A percentile compares a stretch with the other conserved stretches of the same genome.
Evolutionary conservation across 2,113 vertebrate species (phyloP).

Genomic region (Sardina pilchardus): DNA sequence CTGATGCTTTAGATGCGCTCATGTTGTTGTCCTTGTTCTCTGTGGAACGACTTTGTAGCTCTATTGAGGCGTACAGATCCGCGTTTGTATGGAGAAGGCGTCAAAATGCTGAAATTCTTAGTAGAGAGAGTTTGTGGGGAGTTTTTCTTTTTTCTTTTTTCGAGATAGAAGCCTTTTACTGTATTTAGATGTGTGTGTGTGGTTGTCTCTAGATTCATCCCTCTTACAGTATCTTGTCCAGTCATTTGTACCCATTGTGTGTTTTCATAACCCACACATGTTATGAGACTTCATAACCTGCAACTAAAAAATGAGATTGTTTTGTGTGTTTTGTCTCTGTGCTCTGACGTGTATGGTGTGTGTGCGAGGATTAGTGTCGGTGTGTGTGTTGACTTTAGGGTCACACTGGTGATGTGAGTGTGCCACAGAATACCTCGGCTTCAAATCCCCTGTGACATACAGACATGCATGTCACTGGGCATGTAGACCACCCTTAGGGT

Average conservation of each 20-base stretch:
- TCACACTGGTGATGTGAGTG: conserved; percentile 37
- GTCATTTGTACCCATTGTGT: background rate
- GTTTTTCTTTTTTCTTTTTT: too few relatives aligned
- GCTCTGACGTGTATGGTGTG: background rate
- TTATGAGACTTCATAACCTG: too few relatives aligned
- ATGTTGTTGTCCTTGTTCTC: background rate
- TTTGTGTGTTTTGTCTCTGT: background rate
- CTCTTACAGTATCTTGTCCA: background rate
- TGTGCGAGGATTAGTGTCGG: background rate
- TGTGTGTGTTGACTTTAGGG: background rate
- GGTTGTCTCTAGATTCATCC: background rate
- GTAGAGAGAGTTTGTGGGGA: too few relatives aligned
- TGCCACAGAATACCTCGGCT: conserved; percentile 42
- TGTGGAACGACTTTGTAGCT: background rate
- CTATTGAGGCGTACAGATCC: background rate
- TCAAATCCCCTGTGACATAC: conserved; percentile 64
- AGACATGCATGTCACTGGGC: conserved; percentile 8
- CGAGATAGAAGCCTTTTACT: too few relatives aligned
- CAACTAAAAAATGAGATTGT: too few relatives aligned
- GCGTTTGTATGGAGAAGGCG: background rate
- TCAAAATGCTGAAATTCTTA: background rate
- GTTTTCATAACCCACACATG: background rate
- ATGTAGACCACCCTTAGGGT: background rate
- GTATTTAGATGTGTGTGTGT: background rate
- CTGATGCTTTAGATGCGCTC: background rate